Conservation (phyloP, 1,140 invertebrate species). For the Platyura marginata region DNA sequence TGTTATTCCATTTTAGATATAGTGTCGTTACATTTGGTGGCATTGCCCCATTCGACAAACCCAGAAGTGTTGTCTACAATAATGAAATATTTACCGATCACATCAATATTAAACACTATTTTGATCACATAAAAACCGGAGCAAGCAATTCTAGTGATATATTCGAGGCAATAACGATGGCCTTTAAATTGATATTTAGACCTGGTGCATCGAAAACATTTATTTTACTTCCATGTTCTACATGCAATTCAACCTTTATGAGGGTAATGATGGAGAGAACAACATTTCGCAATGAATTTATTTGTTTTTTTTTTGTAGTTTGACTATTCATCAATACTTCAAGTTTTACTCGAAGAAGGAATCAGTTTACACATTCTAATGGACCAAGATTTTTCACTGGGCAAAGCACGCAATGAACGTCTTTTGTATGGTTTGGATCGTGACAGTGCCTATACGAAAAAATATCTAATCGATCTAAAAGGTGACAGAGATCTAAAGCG, state of each 20-base stretch:
- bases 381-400: constrained; percentile 53
- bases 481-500: constrained; percentile 47
- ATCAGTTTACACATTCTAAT: constrained; percentile 69
- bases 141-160: constrained; percentile 36
- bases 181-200: constrained; percentile 58
- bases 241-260: constrained; percentile 46
- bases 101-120: constrained; percentile 35
- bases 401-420: constrained; percentile 46
- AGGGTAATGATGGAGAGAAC: no score
- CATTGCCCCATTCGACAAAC: constrained; percentile 42
- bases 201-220: constrained; percentile 70
- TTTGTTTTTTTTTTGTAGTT: constrained; percentile 30
- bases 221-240: constrained; percentile 60
- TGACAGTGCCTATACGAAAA: constrained; percentile 52
- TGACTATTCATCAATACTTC: constrained; percentile 58
- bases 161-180: constrained; percentile 54
- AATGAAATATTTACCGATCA: constrained; percentile 41
- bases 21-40: constrained; percentile 67
- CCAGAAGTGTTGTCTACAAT: constrained; percentile 45
- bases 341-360: constrained; percentile 57
- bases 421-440: constrained; percentile 63
- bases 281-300: no score
- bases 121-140: constrained; percentile 39
- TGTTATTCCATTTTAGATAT: constrained; percentile 46
- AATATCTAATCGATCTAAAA: constrained; percentile 40